These are phyloP conservation scores for Kryptolebias marmoratus DNA, from an alignment of 2,113 vertebrate species.

Conservation along the genomic window DNA sequence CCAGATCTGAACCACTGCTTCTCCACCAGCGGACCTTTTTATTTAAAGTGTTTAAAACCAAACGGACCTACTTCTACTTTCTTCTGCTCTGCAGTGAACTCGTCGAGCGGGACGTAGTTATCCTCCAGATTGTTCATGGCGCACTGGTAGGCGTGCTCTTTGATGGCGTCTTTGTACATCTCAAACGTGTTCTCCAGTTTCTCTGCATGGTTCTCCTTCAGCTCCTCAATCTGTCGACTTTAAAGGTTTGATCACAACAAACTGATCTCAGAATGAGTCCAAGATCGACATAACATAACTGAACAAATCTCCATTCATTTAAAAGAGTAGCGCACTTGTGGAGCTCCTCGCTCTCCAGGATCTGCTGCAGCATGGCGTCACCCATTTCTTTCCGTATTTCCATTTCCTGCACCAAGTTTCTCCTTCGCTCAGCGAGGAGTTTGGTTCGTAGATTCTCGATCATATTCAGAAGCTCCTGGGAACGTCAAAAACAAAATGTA, in stretches of 20 bases:
- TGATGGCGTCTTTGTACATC: conserved; percentile 91
- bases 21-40: too few relatives aligned
- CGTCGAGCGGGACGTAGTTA: conserved; percentile 85
- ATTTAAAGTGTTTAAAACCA: too few relatives aligned
- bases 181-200: conserved; percentile 90
- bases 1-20: neutral
- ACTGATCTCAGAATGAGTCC: neutral
- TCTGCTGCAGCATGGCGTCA: conserved; percentile 86
- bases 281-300: neutral
- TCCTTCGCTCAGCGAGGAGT: conserved; percentile 81
- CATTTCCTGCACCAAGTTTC: conserved; percentile 86
- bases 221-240: conserved; percentile 85
- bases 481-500: neutral
- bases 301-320: too few relatives aligned
- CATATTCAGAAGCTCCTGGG: conserved; percentile 80
- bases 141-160: conserved; percentile 87
- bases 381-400: conserved; percentile 92
- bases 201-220: conserved; percentile 88
- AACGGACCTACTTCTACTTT: conserved; percentile 82
- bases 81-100: conserved; percentile 85
- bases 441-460: conserved; percentile 82
- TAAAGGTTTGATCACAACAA: neutral
- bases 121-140: conserved; percentile 87
- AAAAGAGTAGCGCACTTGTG: conserved; percentile 70
- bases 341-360: conserved; percentile 85